Percentiles rank a stretch among this genome's conserved stretches.
Conservation (phyloP, 2,113 vertebrate species). For the Notothenia rossii region DNA sequence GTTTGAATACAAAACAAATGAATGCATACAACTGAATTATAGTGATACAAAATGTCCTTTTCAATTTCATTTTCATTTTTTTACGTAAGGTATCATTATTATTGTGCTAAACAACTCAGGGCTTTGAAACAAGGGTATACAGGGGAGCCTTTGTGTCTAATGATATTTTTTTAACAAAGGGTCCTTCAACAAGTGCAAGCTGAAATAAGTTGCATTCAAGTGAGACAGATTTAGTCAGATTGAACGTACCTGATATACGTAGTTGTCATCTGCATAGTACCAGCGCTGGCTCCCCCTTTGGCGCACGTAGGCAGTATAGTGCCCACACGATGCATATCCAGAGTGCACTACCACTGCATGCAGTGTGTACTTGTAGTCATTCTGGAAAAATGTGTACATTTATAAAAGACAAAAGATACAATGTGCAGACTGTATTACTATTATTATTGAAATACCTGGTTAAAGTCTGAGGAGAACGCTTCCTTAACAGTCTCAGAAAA, state of each 20-base stretch:
- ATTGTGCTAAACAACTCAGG: too few species aligned
- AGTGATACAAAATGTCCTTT: neutral
- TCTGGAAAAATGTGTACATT: slow-evolving; percentile 43
- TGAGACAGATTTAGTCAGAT: neutral
- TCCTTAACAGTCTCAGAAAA: slow-evolving; percentile 20
- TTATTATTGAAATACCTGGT: slow-evolving; percentile 38
- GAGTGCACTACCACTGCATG: slow-evolving; percentile 81
- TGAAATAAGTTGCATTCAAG: neutral
- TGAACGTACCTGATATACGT: slow-evolving; percentile 37
- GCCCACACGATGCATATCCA: slow-evolving; percentile 63
- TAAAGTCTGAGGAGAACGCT: slow-evolving; percentile 35
- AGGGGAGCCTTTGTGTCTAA: neutral
- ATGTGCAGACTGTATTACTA: neutral
- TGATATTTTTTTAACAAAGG: neutral
- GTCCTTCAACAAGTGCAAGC: neutral
- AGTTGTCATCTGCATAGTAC: slow-evolving; percentile 76
- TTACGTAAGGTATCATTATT: too few species aligned
- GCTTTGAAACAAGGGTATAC: neutral
- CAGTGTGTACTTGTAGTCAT: slow-evolving; percentile 66
- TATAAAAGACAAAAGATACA: neutral
- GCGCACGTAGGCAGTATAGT: slow-evolving; percentile 79
- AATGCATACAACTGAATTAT: neutral
- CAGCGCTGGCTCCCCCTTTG: slow-evolving; percentile 35
- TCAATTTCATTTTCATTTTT: neutral
- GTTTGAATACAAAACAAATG: slow-evolving; percentile 2